Base-by-base conservation (phyloP, 2,888 invertebrate genomes). In the Xiphydria camelus region DNA sequence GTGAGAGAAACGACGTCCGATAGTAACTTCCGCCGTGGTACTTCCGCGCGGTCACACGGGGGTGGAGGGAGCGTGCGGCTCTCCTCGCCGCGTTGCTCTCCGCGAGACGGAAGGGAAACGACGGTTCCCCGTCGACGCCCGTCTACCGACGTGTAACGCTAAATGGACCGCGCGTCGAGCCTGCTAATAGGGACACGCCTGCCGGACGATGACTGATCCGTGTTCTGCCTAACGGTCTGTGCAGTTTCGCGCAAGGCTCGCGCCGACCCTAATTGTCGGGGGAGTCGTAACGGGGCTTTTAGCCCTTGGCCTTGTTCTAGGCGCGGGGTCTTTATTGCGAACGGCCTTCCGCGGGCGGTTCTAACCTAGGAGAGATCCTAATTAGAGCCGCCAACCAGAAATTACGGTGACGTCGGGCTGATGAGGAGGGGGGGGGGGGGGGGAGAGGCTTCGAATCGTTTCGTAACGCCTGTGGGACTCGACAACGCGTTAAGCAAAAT, bases 161-260 rank as follows among this genome's bases (percentile, higher is more conserved):
- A 43, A 55, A 53, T 49, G 49, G 37, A n/a, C n/a, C 15, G 45
- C 49, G 53, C 41, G 49, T 44, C 45, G 37, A 40, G 33, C 36
- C 32, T 37, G 46, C 41, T 54, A 52, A 52, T 54, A 49, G 49
- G 47, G 42, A 41, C 44, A 43, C 21, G 47, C 25, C 21, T 36
- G 46, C 41, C 41, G 34, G 41, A 38, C 42, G 47, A 50, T 46
- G 45, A 45, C 45, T 41, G 47, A 51, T 46, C 48, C 43, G 38
- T 53, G 47, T 45, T 44, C 37, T 44, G 41, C 35, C 40, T 43
- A 49, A 49, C 34, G 40, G 46, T 20, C 48, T 39, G n/a, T n/a
- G n/a, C n/a, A n/a, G n/a, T n/a, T n/a, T n/a, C n/a, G n/a, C n/a
- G 37, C 43, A 40, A 25, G 43, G 42, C 51, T 18, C 15, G 34